Percentiles rank a stretch among this genome's conserved stretches.
Conservation (phyloP, 2,888 invertebrate genomes). For the Drosophila borborema region DNA sequence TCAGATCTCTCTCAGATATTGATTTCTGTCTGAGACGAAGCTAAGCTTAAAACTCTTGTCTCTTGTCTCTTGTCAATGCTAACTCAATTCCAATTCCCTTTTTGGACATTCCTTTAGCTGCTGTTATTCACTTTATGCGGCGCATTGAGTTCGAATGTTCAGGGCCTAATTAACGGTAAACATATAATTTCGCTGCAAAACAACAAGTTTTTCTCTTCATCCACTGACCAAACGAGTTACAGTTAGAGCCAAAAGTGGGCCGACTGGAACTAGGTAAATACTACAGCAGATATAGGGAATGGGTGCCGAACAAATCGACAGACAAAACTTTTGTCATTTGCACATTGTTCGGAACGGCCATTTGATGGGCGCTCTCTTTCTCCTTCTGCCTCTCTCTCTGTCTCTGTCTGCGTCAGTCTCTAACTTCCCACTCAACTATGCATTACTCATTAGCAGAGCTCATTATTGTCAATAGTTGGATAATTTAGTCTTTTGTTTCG, state of each 20-base stretch:
- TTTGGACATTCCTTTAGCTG: conserved; percentile 28
- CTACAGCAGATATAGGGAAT: not conserved
- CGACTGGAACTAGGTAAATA: not conserved
- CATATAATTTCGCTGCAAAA: conserved; percentile 48
- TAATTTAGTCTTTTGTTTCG: conserved; percentile 69
- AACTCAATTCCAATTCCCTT: conserved; percentile 10
- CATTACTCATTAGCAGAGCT: conserved; percentile 77
- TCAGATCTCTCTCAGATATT: not conserved
- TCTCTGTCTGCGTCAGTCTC: not conserved
- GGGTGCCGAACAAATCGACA: conserved; percentile 39
- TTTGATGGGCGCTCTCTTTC: conserved; percentile 1
- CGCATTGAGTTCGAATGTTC: conserved; percentile 19
- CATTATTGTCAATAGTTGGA: conserved; percentile 80
- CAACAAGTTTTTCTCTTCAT: conserved; percentile 33
- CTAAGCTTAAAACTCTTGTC: not conserved
- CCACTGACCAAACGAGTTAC: not conserved
- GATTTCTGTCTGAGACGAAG: too few species aligned
- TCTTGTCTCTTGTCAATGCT: not conserved
- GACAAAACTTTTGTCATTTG: conserved; percentile 76
- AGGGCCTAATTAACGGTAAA: conserved; percentile 54
- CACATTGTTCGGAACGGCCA: conserved; percentile 44
- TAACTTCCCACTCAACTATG: conserved; percentile 21
- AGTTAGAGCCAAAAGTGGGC: not conserved
- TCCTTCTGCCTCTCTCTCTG: too few species aligned
- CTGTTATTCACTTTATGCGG: conserved; percentile 23